These are phyloP conservation scores for Calvadosia cruxmelitensis DNA, from an alignment of 30 jellyfish, hydroid and myxozoan genomes.

Conservation along the genomic window DNA sequence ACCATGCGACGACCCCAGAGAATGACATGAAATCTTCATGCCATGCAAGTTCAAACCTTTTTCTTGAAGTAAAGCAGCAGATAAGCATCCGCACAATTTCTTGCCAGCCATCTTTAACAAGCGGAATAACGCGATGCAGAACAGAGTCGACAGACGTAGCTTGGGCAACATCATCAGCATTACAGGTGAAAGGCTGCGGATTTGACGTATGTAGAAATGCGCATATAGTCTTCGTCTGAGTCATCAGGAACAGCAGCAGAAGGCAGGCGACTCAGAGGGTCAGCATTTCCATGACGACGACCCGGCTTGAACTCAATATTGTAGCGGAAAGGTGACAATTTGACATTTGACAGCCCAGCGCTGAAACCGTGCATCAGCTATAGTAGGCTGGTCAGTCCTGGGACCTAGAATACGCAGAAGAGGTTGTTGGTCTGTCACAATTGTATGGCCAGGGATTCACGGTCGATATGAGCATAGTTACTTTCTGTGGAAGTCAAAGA, in stretches of 20 bases:
- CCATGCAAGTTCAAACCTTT: not conserved
- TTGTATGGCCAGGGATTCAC: conserved; percentile 52
- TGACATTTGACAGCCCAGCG: conserved; percentile 37
- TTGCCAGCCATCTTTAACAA: not conserved
- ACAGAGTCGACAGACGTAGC: not conserved
- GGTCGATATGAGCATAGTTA: conserved; percentile 42
- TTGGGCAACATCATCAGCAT: not conserved
- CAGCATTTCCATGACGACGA: conserved; percentile 8
- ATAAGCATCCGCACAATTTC: not conserved
- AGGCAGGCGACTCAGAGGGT: conserved; percentile 20
- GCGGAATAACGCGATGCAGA: not conserved
- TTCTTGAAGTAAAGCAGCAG: not conserved
- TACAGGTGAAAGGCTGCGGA: not conserved
- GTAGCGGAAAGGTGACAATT: conserved; percentile 13
- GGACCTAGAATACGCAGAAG: conserved; percentile 23
- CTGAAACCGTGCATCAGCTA: conserved; percentile 51
- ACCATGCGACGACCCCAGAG: not conserved
- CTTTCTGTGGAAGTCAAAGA: conserved; percentile 23
- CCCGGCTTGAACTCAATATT: not conserved
- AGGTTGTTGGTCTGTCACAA: conserved; percentile 52
- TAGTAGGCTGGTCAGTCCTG: conserved; percentile 36
- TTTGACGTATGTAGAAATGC: not conserved
- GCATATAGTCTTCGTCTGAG: not conserved
- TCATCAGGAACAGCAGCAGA: not conserved
- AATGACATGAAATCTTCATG: not conserved